Conservation (phyloP, 2,797 vertebrate species). For the Myoxocephalus aenaeus region DNA sequence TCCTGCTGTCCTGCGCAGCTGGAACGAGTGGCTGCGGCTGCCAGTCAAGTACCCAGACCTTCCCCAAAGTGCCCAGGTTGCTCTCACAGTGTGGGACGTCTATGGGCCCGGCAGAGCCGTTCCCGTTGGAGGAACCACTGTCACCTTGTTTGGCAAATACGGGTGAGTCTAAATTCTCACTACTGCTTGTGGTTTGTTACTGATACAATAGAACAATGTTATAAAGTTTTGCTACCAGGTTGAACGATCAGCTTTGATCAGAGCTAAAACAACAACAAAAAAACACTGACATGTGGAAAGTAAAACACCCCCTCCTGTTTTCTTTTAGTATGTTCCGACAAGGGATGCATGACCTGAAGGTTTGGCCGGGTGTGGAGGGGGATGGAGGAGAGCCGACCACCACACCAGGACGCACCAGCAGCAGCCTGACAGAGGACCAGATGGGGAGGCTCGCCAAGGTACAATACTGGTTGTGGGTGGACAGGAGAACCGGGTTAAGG, state of each 20-base stretch:
- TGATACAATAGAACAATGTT: neutral
- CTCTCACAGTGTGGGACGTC: constrained; percentile 97
- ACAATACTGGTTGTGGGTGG: constrained; percentile 21
- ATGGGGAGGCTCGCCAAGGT: constrained; percentile 99
- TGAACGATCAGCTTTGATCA: neutral
- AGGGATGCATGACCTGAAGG: constrained; percentile 99
- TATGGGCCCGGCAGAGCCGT: constrained; percentile 95
- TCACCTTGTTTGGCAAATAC: constrained; percentile 96
- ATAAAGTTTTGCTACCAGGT: neutral
- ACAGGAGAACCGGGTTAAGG: neutral
- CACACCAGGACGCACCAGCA: constrained; percentile 96
- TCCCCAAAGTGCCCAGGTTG: constrained; percentile 95
- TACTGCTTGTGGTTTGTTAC: neutral
- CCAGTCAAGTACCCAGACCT: constrained; percentile 98
- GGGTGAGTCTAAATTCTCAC: constrained; percentile 68
- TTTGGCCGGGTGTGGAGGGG: constrained; percentile 97
- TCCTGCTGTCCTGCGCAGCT: constrained; percentile 80
- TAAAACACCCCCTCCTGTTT: constrained; percentile 6
- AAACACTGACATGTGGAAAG: neutral
- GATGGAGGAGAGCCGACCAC: constrained; percentile 93
- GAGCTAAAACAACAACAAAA: neutral
- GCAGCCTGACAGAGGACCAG: constrained; percentile 93
- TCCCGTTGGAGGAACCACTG: constrained; percentile 96
- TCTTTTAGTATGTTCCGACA: constrained; percentile 94
- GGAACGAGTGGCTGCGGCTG: constrained; percentile 98